Evolutionary conservation across 1,140 invertebrate species (phyloP).

Genomic region (Leucophenga varia): DNA sequence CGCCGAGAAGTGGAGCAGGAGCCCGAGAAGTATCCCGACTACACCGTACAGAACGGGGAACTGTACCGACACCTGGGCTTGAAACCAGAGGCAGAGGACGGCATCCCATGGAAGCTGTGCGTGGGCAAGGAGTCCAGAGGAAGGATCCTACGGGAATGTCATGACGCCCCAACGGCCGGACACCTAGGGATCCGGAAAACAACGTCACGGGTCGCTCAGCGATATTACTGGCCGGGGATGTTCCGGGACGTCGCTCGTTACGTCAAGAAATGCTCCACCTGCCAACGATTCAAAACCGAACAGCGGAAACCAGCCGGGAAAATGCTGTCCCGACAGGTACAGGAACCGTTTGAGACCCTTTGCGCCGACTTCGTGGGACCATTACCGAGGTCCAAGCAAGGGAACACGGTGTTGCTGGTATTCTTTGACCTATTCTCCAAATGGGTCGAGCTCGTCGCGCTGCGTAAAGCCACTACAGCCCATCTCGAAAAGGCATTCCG

Average conservation of each 20-base stretch:
- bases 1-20: not conserved
- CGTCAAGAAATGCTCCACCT: conserved; percentile 25
- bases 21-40: not conserved
- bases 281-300: conserved; percentile 35
- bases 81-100: not conserved
- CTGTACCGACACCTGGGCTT: not conserved
- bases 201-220: conserved; percentile 15
- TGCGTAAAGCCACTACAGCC: not conserved
- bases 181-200: conserved; percentile 37
- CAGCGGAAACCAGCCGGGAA: conserved; percentile 34
- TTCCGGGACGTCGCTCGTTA: conserved; percentile 24
- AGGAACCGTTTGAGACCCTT: conserved; percentile 34
- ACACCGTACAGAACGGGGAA: not conserved
- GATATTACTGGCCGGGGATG: conserved; percentile 44
- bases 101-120: conserved; percentile 7
- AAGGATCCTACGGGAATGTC: conserved; percentile 25
- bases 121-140: conserved; percentile 19
- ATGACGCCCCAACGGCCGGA: conserved; percentile 32
- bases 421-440: not conserved
- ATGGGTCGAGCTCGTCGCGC: conserved; percentile 5
- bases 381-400: conserved; percentile 17
- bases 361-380: conserved; percentile 44
- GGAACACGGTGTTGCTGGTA: conserved; percentile 39
- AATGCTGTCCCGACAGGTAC: too few species aligned
- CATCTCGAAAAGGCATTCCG: not conserved